Evolutionary conservation across 2,113 vertebrate species (phyloP).

Genomic region (human): GRCh38 chr12:54040001-54040500

Average conservation of each 20-base stretch:
- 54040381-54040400: neutral
- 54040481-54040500: neutral
- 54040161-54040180: neutral
- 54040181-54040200: neutral
- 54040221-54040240: conserved; percentile 63
- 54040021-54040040: neutral
- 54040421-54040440: neutral
- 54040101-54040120: neutral
- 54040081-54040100: neutral
- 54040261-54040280: conserved; percentile 72
- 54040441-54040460: neutral
- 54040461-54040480: neutral
- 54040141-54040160: neutral
- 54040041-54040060: neutral
- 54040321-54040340: conserved; percentile 45
- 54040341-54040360: neutral
- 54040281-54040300: conserved; percentile 47
- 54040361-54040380: neutral
- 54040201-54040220: conserved; percentile 34
- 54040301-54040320: conserved; percentile 65
- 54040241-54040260: conserved; percentile 62
- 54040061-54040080: neutral
- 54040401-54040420: neutral
- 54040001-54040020: neutral
- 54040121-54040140: neutral